A percentile compares a stretch with the other conserved stretches of the same genome.
These are phyloP conservation scores for Leguminivora glycinivorella DNA, from an alignment of 1,140 invertebrate species.

Conservation along the genomic window DNA sequence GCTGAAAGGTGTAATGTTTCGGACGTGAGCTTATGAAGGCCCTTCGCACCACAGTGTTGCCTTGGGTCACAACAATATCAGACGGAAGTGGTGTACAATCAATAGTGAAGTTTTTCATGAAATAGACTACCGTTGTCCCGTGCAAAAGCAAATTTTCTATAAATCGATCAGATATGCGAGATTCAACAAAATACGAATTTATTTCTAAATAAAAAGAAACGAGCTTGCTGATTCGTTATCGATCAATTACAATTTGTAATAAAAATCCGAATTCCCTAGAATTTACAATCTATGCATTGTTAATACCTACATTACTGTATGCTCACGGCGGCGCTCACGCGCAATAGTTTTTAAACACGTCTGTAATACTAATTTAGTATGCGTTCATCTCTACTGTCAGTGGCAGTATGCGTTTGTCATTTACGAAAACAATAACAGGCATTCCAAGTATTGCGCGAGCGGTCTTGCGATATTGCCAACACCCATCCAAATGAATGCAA, in stretches of 20 bases:
- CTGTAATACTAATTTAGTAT: not conserved
- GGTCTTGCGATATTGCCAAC: conserved; percentile 4
- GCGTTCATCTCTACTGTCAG: not conserved
- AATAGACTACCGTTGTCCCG: no score
- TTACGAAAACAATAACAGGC: conserved; percentile 18
- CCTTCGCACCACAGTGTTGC: no score
- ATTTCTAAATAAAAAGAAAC: not conserved
- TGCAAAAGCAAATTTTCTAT: no score
- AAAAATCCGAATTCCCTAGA: not conserved
- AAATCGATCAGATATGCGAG: no score
- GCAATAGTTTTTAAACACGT: not conserved
- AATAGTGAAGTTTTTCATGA: no score
- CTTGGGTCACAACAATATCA: no score
- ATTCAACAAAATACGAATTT: not conserved
- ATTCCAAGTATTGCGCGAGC: not conserved
- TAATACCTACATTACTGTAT: not conserved
- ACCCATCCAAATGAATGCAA: conserved; percentile 7
- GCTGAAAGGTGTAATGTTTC: no score
- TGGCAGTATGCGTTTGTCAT: not conserved
- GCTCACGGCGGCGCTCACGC: no score
- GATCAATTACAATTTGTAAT: not conserved
- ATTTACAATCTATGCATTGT: not conserved
- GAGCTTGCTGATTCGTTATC: not conserved
- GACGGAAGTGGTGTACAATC: no score
- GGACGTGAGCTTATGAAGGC: no score